Evolutionary conservation across 1,140 invertebrate genomes (phyloP), one percentile per base, ranked within the genome.

Genomic region (Heliconius eleuchia): DNA sequence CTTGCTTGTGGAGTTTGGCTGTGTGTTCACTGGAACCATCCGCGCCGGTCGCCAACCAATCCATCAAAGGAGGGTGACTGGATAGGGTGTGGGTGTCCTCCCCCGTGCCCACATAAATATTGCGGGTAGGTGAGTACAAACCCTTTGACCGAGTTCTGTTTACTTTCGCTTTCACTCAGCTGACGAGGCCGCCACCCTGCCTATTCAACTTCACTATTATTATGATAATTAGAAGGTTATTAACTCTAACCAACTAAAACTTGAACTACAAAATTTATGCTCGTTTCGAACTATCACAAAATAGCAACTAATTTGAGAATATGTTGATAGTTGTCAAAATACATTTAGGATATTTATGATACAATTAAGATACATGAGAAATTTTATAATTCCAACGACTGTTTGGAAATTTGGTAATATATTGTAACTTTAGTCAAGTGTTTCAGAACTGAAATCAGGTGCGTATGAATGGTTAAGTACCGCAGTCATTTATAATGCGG

Each of bases 151-250:
- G 94, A 95, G 93, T 95, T 94, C 92, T 95, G 93, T 95, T 94
- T 94, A 95, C 94, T 95, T 95, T 95, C 94, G 91, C 94, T 95
- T 95, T 95, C 94, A 92, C 93, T 94, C 94, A 95, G 94, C 94
- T 94, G 94, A 92, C 92, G 93, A 89, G 91, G 88, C 86, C 85
- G 86, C 90, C 89, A 87, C 91, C 89, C 91, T 86, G 81, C 85
- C 85, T 89, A 84, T 87, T 87, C 84, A 87, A 86, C 86, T 87
- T 85, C 86, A 92, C 91, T 93, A 93, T 93, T 94, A 93, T 94
- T 93, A 92, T 92, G 91, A 91, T 93, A 94, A 94, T 94, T 93
- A 93, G 89, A 90, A 85, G 91, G 87, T 87, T 89, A 91, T 93
- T 89, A 91, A 87, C 86, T 84, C 85, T 80, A 66, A 66, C 55